Evolutionary conservation across 2,888 invertebrate genomes (phyloP).

Genomic region (Linnaemya tessellans): DNA sequence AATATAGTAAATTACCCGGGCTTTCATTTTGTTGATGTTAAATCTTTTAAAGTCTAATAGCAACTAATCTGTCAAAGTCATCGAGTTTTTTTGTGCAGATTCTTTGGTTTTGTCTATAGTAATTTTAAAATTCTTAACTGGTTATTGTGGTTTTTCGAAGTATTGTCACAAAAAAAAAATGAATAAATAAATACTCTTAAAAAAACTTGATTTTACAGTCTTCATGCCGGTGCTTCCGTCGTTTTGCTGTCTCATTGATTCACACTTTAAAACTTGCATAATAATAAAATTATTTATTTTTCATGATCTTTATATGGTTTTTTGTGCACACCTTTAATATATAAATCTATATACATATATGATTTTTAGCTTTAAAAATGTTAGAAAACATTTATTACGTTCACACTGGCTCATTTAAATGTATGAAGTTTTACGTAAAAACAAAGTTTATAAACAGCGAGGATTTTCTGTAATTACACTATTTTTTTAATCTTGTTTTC

Average conservation of each 20-base stretch:
- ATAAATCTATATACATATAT: not conserved
- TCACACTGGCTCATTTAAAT: no score
- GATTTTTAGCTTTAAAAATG: no score
- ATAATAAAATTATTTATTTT: slow-evolving; percentile 74
- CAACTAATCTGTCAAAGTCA: slow-evolving; percentile 32
- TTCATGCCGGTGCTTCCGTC: not conserved
- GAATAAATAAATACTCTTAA: not conserved
- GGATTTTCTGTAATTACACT: no score
- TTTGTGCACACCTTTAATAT: not conserved
- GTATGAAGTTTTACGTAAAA: no score
- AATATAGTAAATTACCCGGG: slow-evolving; percentile 36
- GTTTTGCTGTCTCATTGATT: not conserved
- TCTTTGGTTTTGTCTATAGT: not conserved
- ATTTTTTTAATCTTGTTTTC: no score
- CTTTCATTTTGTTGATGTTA: slow-evolving; percentile 35
- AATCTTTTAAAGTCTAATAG: slow-evolving; percentile 6
- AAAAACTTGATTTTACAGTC: slow-evolving; percentile 25
- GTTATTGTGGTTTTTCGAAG: not conserved
- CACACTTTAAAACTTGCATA: slow-evolving; percentile 21
- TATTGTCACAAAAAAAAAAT: no score
- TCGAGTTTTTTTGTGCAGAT: not conserved
- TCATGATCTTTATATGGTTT: slow-evolving; percentile 37
- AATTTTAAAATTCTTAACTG: slow-evolving; percentile 3
- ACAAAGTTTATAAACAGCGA: no score
- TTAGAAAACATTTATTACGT: no score